Evolutionary conservation across 2,797 vertebrate genomes (phyloP).

Genomic region (Eutrigla gurnardus): DNA sequence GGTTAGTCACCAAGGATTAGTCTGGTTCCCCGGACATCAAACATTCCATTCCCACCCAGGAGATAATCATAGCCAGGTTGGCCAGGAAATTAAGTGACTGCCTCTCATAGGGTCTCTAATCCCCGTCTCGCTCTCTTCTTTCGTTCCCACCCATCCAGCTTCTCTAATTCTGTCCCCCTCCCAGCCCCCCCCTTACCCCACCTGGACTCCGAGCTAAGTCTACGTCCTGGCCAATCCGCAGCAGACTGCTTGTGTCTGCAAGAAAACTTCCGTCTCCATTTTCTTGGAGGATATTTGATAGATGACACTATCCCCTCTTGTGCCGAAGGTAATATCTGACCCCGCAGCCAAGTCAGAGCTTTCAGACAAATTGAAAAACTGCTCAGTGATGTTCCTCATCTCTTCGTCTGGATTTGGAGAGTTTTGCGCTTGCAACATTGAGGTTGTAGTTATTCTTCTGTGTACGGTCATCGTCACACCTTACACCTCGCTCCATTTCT

Average conservation of each 20-base stretch:
- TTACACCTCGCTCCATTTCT: not conserved
- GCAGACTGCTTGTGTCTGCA: constrained; percentile 64
- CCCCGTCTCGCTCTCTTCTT: constrained; percentile 64
- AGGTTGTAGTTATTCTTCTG: not conserved
- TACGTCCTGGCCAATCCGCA: constrained; percentile 31
- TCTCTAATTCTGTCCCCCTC: constrained; percentile 27
- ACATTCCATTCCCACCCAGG: constrained; percentile 89
- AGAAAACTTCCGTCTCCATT: constrained; percentile 55
- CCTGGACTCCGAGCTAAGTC: constrained; percentile 47
- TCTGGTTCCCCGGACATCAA: constrained; percentile 85
- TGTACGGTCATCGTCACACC: not conserved
- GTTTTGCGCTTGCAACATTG: not conserved
- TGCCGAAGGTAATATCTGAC: constrained; percentile 49
- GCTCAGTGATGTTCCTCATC: constrained; percentile 25
- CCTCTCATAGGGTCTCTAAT: constrained; percentile 72
- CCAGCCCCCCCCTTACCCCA: constrained; percentile 27
- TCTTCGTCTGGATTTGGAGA: constrained; percentile 20
- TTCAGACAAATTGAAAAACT: constrained; percentile 52
- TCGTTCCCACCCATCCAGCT: constrained; percentile 60
- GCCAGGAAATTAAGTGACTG: constrained; percentile 85
- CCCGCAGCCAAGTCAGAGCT: constrained; percentile 36
- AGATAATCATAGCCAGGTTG: constrained; percentile 85
- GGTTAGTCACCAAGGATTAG: constrained; percentile 90
- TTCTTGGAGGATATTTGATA: constrained; percentile 45
- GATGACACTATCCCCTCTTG: constrained; percentile 35